Evolutionary conservation across 1,140 invertebrate species (phyloP).

Genomic region (Trialeurodes vaporariorum): DNA sequence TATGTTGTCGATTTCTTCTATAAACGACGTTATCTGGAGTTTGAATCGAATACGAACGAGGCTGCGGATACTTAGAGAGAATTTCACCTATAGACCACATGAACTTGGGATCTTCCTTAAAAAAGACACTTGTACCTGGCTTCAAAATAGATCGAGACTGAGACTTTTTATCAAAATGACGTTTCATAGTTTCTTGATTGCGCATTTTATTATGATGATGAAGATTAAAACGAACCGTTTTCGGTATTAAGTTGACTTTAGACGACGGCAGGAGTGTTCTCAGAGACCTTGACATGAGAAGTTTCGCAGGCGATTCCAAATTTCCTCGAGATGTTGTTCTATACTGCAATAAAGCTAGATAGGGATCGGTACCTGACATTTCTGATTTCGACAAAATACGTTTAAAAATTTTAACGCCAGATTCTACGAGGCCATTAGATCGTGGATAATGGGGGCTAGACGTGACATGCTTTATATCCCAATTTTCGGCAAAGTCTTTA

Average conservation of each 20-base stretch:
- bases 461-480: constrained; percentile 9
- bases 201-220: too few species aligned
- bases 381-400: constrained; percentile 11
- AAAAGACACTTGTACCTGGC: constrained; percentile 5
- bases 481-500: constrained; percentile 13
- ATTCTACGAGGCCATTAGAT: constrained; percentile 19
- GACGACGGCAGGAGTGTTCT: neutral
- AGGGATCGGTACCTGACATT: neutral
- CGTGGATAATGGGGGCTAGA: constrained; percentile 14
- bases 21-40: neutral
- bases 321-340: constrained; percentile 9
- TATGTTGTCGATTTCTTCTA: constrained; percentile 3
- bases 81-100: neutral
- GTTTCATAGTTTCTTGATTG: constrained; percentile 1
- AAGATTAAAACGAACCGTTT: too few species aligned
- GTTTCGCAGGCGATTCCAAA: constrained; percentile 2
- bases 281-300: neutral
- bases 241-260: neutral
- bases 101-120: constrained; percentile 2
- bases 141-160: neutral
- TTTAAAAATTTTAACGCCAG: constrained; percentile 13
- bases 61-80: neutral
- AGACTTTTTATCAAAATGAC: constrained; percentile 5
- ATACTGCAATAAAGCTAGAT: constrained; percentile 13
- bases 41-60: neutral